Base-by-base conservation (phyloP, 1,140 invertebrate genomes). In the Drosophila pallidifrons region DNA sequence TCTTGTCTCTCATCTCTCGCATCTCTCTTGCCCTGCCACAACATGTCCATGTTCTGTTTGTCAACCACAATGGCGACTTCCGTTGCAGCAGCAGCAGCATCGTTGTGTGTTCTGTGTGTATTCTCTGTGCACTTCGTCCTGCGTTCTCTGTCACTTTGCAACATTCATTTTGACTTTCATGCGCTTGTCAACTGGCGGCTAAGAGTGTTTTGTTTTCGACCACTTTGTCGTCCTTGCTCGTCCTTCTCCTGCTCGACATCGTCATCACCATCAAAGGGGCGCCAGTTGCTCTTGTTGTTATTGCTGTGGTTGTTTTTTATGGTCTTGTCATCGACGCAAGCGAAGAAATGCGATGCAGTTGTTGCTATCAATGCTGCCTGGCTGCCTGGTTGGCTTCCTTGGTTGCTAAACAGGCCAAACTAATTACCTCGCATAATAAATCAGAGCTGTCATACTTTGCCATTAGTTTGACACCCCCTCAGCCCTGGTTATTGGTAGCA, bases 371-470 rank as follows among this genome's bases (percentile, higher is more conserved):
- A 78, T 75, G 65, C 60, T 51, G 60, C 69, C 61, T 73, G 68
- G 63, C 35, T 64, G 47, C 38, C 47, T 49, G 28, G 11, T 25
- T 41, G 16, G n/a, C 59, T 20, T 43, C 32, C 49, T 54, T 43
- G 25, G 46, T 57, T 69, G 81, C 73, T 87, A 87, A 87, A 51
- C 69, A 88, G 83, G 83, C 80, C 83, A 87, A 87, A 88, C 83
- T 87, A 88, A 87, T 87, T 87, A 88, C 83, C 73, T 67, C 70
- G 77, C 80, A 87, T 87, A 87, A 87, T 87, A 87, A 87, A 87
- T 87, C 83, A 87, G 81, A 59, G 72, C 80, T 87, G 83, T 87
- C 83, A 88, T 87, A 87, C 73, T 80, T 82, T 80, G 73, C 83
- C 77, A 87, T 88, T 87, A 88, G 83, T 68, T 75, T 82, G 82